These are phyloP conservation scores for Microctenopoma steveboyesi DNA, from an alignment of 2,797 vertebrate genomes.

Conservation along the genomic window DNA sequence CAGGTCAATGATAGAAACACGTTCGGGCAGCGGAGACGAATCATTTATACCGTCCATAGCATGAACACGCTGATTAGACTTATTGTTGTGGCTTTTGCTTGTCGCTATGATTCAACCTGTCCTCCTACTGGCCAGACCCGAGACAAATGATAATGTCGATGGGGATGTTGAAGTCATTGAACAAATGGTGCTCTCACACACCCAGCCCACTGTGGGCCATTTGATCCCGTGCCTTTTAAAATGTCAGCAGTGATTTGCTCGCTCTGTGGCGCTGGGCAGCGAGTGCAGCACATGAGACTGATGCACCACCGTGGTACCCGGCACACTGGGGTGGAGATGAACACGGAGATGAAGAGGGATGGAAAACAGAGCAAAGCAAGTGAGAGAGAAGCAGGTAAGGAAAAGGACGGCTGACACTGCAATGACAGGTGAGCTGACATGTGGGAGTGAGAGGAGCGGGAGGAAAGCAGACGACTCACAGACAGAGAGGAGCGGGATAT, in stretches of 20 bases:
- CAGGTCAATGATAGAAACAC: conserved; percentile 31
- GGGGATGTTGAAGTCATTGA: conserved; percentile 76
- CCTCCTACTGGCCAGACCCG: conserved; percentile 67
- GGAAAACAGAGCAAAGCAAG: conserved; percentile 31
- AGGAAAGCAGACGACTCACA: conserved; percentile 33
- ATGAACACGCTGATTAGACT: conserved; percentile 67
- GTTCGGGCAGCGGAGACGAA: conserved; percentile 34
- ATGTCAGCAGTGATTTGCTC: conserved; percentile 83
- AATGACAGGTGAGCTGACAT: conserved; percentile 63
- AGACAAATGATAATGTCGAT: conserved; percentile 77
- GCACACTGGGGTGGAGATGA: conserved; percentile 61
- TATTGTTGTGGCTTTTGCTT: conserved; percentile 69
- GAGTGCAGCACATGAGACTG: conserved; percentile 64
- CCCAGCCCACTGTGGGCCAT: conserved; percentile 70
- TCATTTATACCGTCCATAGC: conserved; percentile 55
- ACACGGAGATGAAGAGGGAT: conserved; percentile 58
- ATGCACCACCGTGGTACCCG: conserved; percentile 57
- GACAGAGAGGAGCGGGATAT: conserved; percentile 39
- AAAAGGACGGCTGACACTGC: conserved; percentile 40
- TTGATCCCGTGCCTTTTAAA: conserved; percentile 82
- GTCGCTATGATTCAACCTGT: conserved; percentile 78
- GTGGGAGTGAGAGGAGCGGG: conserved; percentile 29
- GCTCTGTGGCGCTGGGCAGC: conserved; percentile 64
- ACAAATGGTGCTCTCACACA: conserved; percentile 73
- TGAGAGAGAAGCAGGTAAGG: conserved; percentile 55